phyloP scores from a whole-genome alignment of 2,888 invertebrate genomes.

The Cantharis nigra region DNA sequence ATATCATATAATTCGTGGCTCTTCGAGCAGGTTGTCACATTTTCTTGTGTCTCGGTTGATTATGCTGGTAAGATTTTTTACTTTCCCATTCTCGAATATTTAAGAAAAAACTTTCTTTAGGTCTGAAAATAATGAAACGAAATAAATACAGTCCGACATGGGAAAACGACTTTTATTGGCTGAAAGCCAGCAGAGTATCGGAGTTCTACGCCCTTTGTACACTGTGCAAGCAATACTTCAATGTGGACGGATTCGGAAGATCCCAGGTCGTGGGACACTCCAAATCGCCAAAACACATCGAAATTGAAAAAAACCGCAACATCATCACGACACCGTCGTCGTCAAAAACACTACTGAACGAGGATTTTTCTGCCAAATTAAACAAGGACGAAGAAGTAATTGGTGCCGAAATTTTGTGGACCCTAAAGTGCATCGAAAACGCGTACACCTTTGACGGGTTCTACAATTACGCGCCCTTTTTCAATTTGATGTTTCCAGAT shows the following conservation, averaged over 20 bases:
- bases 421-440: constrained; percentile 14
- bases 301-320: constrained; percentile 9
- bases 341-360: background rate
- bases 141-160: constrained; percentile 15
- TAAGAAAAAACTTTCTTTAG: background rate
- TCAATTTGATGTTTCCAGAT: constrained; percentile 25
- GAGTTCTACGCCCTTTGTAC: constrained; percentile 16
- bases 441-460: constrained; percentile 7
- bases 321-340: background rate
- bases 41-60: background rate
- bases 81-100: background rate
- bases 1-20: background rate
- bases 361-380: background rate
- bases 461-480: constrained; percentile 5
- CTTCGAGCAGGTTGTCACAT: background rate
- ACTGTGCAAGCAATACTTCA: constrained; percentile 22
- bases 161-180: constrained; percentile 23
- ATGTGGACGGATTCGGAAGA: constrained; percentile 13
- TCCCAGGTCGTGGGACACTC: constrained; percentile 13
- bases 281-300: constrained; percentile 14
- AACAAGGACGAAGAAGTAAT: constrained; percentile 22
- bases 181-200: constrained; percentile 19
- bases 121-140: constrained; percentile 3
- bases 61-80: background rate
- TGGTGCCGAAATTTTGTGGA: constrained; percentile 19